Conservation (phyloP, 2,888 invertebrate species). For the Mimachlamys varia region DNA sequence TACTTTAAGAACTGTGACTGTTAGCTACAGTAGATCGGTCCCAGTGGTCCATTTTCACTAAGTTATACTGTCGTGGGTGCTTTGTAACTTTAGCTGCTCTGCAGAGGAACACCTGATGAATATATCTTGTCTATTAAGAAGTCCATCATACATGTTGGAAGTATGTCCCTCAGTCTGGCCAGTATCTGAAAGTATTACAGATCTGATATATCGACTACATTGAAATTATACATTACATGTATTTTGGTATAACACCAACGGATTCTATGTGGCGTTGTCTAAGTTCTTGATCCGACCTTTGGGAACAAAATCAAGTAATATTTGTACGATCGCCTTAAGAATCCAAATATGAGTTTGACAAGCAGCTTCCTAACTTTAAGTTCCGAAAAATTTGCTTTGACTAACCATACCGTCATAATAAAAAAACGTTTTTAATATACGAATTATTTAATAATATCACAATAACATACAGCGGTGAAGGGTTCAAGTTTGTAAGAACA, state of each 20-base stretch:
- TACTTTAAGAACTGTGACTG: too few relatives aligned
- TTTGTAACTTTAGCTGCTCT: background rate
- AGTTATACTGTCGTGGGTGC: background rate
- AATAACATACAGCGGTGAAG: too few relatives aligned
- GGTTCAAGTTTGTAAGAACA: too few relatives aligned
- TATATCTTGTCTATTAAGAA: constrained; percentile 44
- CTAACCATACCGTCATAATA: too few relatives aligned
- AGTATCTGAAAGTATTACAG: constrained; percentile 46
- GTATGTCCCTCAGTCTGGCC: constrained; percentile 45
- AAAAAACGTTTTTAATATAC: too few relatives aligned
- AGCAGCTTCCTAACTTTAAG: too few relatives aligned
- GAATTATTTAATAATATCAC: too few relatives aligned
- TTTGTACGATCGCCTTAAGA: too few relatives aligned
- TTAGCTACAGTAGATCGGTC: background rate
- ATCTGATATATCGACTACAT: background rate
- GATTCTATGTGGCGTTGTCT: background rate
- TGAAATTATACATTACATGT: background rate
- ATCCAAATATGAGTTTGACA: too few relatives aligned
- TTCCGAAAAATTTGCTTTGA: too few relatives aligned
- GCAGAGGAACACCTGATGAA: background rate
- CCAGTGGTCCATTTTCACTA: background rate
- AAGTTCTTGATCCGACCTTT: too few relatives aligned
- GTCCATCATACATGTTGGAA: constrained; percentile 49
- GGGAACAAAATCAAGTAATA: too few relatives aligned
- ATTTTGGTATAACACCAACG: background rate